A percentile compares a stretch with the other conserved stretches of the same genome.
Conservation (phyloP, 2,888 invertebrate genomes). For the Agrochola lota region DNA sequence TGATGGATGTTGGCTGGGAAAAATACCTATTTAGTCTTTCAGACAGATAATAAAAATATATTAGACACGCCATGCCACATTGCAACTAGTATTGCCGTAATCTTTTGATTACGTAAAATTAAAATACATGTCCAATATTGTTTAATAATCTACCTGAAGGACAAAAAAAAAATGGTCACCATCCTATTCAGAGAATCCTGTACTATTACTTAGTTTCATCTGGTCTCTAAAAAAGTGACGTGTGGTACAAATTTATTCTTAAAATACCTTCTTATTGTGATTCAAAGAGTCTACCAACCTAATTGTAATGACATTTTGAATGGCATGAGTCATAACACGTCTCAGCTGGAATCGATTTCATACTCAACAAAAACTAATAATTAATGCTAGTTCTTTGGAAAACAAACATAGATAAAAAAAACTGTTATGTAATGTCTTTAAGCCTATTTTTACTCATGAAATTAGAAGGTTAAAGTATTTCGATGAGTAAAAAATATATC, state of each 20-base stretch:
- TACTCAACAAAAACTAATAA: constrained; percentile 42
- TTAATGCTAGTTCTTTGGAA: constrained; percentile 35
- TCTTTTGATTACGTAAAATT: too few relatives aligned
- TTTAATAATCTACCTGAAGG: too few relatives aligned
- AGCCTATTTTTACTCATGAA: constrained; percentile 3
- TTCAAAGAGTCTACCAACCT: constrained; percentile 21
- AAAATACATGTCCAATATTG: too few relatives aligned
- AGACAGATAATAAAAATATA: too few relatives aligned
- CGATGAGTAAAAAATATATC: background rate
- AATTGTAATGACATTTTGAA: constrained; percentile 44
- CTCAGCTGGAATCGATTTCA: constrained; percentile 44
- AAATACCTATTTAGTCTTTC: too few relatives aligned
- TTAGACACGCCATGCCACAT: too few relatives aligned
- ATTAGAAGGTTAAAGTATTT: background rate
- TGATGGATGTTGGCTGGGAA: too few relatives aligned
- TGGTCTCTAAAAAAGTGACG: background rate
- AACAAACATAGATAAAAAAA: constrained; percentile 38
- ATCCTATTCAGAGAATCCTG: background rate
- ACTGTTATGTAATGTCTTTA: constrained; percentile 24
- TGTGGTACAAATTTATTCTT: background rate
- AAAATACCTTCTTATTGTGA: constrained; percentile 11
- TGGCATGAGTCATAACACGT: constrained; percentile 50
- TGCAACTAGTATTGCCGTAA: too few relatives aligned
- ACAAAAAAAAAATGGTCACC: too few relatives aligned
- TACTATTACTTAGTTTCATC: background rate